Conservation (phyloP, 2,797 vertebrate species). For the Trematomus bernacchii region DNA sequence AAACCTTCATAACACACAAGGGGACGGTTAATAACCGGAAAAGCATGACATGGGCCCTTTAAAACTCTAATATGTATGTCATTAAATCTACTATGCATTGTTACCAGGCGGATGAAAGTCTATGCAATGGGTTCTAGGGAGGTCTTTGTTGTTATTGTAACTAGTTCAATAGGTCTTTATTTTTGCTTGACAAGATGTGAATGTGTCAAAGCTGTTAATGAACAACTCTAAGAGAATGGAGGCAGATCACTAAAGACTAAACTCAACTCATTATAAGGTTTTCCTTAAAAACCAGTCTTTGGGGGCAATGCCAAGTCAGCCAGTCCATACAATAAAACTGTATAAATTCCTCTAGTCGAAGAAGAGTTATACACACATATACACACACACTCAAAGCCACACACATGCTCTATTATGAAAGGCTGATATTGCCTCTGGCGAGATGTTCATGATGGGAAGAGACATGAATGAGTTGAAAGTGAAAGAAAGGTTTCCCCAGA, state of each 20-base stretch:
- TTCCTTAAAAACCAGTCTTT: slow-evolving; percentile 15
- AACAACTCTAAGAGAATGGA: neutral
- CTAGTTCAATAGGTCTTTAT: neutral
- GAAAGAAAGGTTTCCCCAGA: slow-evolving; percentile 40
- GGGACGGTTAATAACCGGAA: no score
- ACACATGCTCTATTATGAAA: slow-evolving; percentile 35
- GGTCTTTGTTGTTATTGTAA: neutral
- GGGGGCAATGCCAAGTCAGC: slow-evolving; percentile 4
- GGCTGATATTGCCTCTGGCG: slow-evolving; percentile 15
- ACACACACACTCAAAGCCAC: neutral
- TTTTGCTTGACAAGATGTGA: neutral
- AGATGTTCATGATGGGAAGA: slow-evolving; percentile 27
- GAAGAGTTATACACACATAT: neutral
- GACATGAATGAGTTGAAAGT: slow-evolving; percentile 46
- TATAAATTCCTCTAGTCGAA: slow-evolving; percentile 1
- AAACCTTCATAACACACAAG: no score
- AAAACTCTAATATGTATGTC: neutral
- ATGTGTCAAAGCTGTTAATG: neutral
- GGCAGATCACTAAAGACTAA: neutral
- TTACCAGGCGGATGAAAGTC: neutral
- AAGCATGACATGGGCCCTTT: no score
- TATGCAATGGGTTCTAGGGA: neutral
- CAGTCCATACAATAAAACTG: neutral
- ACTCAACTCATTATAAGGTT: slow-evolving; percentile 9
- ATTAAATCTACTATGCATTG: neutral